A percentile compares a stretch with the other conserved stretches of the same genome.
These are phyloP conservation scores for Nemopilema nomurai DNA, from an alignment of 30 jellyfish, hydroid and myxozoan species.

Conservation along the genomic window DNA sequence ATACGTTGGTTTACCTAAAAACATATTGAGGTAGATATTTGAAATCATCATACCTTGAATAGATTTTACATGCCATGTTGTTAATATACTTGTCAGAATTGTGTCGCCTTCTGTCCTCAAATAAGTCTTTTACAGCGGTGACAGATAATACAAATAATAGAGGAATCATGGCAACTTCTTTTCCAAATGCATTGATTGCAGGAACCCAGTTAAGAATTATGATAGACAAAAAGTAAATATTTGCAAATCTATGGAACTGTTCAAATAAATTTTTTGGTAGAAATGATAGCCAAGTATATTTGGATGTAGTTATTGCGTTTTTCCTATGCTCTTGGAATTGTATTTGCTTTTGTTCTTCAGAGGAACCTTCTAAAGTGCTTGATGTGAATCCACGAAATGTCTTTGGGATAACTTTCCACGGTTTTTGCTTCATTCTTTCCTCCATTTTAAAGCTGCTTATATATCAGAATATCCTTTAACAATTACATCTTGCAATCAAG, in stretches of 20 bases:
- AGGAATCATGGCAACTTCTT: constrained; percentile 99
- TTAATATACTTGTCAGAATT: constrained; percentile 81
- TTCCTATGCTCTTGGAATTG: constrained; percentile 36
- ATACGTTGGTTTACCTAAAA: no score
- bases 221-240: constrained; percentile 75
- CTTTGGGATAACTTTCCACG: constrained; percentile 64
- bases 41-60: constrained; percentile 81
- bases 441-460: constrained; percentile 18
- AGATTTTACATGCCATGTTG: constrained; percentile 62
- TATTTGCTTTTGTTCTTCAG: constrained; percentile 22
- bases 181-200: constrained; percentile 95
- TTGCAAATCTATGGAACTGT: constrained; percentile 98
- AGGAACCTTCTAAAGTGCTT: not conserved
- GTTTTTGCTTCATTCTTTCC: not conserved
- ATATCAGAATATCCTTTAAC: not conserved
- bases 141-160: constrained; percentile 87
- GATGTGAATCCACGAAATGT: constrained; percentile 5
- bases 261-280: constrained; percentile 92
- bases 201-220: constrained; percentile 94
- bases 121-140: constrained; percentile 92
- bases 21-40: no score
- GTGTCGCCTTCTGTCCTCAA: constrained; percentile 92
- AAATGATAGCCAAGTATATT: constrained; percentile 82
- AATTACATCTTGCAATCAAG: not conserved
- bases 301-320: constrained; percentile 88